phyloP scores from a whole-genome alignment of 53 echinoderm and acorn worm species.

The Mesocentrotus franciscanus region DNA sequence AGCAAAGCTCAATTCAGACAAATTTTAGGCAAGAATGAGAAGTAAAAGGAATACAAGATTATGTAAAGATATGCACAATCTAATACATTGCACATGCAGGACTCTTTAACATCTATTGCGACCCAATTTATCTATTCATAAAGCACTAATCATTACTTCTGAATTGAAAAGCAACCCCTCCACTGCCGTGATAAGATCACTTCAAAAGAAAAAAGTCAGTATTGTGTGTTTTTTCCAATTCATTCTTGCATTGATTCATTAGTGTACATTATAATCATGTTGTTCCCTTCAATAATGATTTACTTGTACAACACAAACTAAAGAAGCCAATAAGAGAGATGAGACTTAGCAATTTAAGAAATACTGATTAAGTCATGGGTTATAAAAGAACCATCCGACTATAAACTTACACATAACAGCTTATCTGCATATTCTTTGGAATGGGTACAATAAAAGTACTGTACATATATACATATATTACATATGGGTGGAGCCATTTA shows the following conservation, averaged over 20 bases:
- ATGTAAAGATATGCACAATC: not conserved
- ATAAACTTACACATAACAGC: not conserved
- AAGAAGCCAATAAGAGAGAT: not conserved
- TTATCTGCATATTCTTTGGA: conserved; percentile 39
- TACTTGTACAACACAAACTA: not conserved
- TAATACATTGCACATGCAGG: too few species aligned
- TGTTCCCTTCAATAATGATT: not conserved
- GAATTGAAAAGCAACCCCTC: not conserved
- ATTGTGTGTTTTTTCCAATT: not conserved
- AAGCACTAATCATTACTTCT: not conserved
- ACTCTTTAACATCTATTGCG: not conserved
- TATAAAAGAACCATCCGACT: not conserved
- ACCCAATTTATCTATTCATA: not conserved
- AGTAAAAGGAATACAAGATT: not conserved
- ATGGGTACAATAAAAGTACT: conserved; percentile 61
- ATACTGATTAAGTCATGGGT: not conserved
- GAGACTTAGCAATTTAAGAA: not conserved
- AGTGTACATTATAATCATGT: not conserved
- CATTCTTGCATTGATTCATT: not conserved
- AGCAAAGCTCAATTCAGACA: too few species aligned
- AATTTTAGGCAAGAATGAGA: not conserved
- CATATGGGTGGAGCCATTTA: not conserved
- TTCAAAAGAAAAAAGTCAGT: not conserved
- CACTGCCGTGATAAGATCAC: not conserved
- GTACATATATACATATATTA: conserved; percentile 58